phyloP scores from a whole-genome alignment of 2,888 invertebrate genomes.

The Amphipoea lucens region DNA sequence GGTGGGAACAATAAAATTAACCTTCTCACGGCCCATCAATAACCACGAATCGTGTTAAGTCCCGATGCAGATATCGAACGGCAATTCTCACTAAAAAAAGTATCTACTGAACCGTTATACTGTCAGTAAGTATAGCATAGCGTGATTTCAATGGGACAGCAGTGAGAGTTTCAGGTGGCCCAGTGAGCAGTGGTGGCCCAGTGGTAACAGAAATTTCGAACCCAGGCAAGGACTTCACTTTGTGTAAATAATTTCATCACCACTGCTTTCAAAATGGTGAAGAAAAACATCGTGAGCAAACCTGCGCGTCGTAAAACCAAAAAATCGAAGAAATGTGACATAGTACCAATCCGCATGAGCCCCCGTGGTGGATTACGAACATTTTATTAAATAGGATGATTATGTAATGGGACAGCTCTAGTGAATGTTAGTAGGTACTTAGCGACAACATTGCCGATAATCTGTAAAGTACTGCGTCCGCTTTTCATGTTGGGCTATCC shows the following conservation, averaged over 20 bases:
- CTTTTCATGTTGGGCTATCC: neutral
- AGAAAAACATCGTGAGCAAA: too few relatives aligned
- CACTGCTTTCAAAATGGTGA: too few relatives aligned
- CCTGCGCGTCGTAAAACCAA: too few relatives aligned
- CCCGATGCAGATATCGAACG: constrained; percentile 4
- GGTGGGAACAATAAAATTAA: neutral
- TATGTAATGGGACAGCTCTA: too few relatives aligned
- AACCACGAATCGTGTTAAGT: constrained; percentile 13
- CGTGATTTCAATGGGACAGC: neutral
- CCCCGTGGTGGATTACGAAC: too few relatives aligned
- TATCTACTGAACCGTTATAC: neutral
- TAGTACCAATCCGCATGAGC: too few relatives aligned
- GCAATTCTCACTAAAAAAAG: constrained; percentile 15
- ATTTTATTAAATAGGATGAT: too few relatives aligned
- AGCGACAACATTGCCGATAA: neutral
- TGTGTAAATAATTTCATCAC: too few relatives aligned
- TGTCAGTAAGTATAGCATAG: neutral
- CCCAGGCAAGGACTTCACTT: too few relatives aligned
- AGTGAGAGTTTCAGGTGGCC: neutral
- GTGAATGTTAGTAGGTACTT: too few relatives aligned
- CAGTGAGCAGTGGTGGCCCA: neutral
- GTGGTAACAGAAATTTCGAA: neutral
- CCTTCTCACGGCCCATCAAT: constrained; percentile 31
- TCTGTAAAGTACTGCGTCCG: neutral
- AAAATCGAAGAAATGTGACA: too few relatives aligned